Evolutionary conservation across 2,888 invertebrate genomes (phyloP).

Genomic region (Opisthograptis luteolata): DNA sequence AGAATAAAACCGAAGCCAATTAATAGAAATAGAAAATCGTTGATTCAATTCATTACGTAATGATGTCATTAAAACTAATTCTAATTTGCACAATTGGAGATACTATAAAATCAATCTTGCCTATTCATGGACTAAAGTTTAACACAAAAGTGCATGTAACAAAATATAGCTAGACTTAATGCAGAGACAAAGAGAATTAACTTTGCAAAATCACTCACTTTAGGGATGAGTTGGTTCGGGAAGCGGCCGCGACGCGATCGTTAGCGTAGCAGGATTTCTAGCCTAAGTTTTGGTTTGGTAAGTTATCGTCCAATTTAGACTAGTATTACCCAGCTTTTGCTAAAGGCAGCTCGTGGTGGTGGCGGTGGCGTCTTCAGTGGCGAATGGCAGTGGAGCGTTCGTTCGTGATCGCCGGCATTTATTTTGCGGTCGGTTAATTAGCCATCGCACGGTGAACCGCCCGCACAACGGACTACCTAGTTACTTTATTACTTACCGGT

Average conservation of each 20-base stretch:
- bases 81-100: no score
- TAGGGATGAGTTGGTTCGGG: no score
- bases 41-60: no score
- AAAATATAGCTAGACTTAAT: no score
- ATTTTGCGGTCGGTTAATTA: conserved; percentile 75
- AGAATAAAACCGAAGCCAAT: no score
- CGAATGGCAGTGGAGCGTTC: conserved; percentile 48
- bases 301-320: not conserved
- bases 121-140: no score
- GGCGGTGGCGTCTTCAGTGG: conserved; percentile 1
- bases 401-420: conserved; percentile 79
- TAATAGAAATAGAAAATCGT: no score
- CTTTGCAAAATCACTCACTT: no score
- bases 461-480: conserved; percentile 39
- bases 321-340: conserved; percentile 32
- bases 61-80: no score
- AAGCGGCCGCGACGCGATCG: not conserved
- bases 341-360: conserved; percentile 45
- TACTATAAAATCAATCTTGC: no score
- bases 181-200: no score
- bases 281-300: not conserved
- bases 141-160: no score
- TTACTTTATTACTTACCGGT: not conserved
- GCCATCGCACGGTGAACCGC: conserved; percentile 53
- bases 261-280: not conserved